Percentiles rank a stretch among this genome's conserved stretches.
Evolutionary conservation across 2,797 vertebrate genomes (phyloP).

Genomic region (Diglossa cyanea): DNA sequence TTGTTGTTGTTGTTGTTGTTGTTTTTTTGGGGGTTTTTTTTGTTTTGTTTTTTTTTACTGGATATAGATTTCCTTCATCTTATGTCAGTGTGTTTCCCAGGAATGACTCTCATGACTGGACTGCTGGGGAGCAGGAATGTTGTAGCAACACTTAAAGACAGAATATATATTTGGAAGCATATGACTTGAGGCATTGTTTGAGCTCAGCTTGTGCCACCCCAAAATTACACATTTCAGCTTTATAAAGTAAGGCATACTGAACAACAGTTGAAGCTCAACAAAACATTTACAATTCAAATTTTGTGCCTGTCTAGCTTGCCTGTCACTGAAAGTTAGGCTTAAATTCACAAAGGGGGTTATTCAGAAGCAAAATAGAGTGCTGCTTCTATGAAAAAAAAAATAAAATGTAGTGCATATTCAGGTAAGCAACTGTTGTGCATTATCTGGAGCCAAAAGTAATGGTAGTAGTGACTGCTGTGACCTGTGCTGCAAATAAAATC

Average conservation of each 20-base stretch:
- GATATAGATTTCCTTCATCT: neutral
- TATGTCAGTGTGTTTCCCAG: neutral
- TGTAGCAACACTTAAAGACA: neutral
- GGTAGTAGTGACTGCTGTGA: neutral
- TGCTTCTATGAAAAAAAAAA: neutral
- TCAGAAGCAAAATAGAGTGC: neutral
- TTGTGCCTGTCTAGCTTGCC: neutral
- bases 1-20: too few species aligned
- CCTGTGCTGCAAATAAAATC: neutral
- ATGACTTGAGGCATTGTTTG: neutral
- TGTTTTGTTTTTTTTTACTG: neutral
- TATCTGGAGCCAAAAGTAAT: neutral
- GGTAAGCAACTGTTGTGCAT: neutral
- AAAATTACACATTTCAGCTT: neutral
- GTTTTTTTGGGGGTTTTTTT: too few species aligned
- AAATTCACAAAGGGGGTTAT: neutral
- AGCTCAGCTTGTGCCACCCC: neutral
- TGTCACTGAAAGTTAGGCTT: constrained; percentile 2
- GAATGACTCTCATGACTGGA: neutral
- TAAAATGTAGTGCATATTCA: neutral
- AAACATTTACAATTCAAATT: neutral
- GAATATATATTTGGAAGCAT: neutral
- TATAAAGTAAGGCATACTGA: neutral
- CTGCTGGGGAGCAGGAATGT: neutral
- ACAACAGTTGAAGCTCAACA: neutral